Base-by-base conservation (phyloP, 2,113 vertebrate species). In the Lipotes vexillifer region DNA sequence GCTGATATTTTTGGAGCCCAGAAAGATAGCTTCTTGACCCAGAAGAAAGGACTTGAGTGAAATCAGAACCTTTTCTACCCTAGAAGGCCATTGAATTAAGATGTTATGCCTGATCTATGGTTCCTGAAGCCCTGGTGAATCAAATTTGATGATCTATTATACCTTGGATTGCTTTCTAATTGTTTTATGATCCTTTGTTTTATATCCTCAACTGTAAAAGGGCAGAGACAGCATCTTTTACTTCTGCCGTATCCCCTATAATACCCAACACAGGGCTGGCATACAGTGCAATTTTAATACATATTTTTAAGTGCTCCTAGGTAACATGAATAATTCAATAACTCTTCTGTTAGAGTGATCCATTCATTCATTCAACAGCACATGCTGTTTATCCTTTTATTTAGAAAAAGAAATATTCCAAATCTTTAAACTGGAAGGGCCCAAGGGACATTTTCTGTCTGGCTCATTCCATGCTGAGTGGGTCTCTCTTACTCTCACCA, bases 241-340 rank as follows among this genome's bases (percentile, higher is more conserved):
- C 36, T 82, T 86, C 63, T 69, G 10, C n/a, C 3, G 8, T 57
- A 38, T 29, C 68, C n/a, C 25, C 65, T 85, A 18, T 72, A 72
- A 38, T 44, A 44, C 82, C 33, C 77, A 41, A 57, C 63, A 57
- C 13, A 38, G 25, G 74, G 55, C 72, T 96, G 36, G 63, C 44
- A 36, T 80, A 91, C 77, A 75, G 92, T 52, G 78, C 10, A 59
- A 44, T 83, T 93, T 92, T 94, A 95, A 92, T 91, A 90, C 38
- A 6, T 72, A 87, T 86, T 96, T 96, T 93, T 95, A 65, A 86
- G 36, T 93, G 89, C 85, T 96, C 83, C 82, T 94, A 87, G 61
- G 77, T 74, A 66, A 89, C 83, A 96, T 93, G 95, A 97, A 96
- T 94, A 88, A 97, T 96, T 93, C 90, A 91, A 44, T 46, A 96